Evolutionary conservation across 2,113 vertebrate species (phyloP), one percentile per base, ranked within the genome.

Genomic region (Etia nguti): DNA sequence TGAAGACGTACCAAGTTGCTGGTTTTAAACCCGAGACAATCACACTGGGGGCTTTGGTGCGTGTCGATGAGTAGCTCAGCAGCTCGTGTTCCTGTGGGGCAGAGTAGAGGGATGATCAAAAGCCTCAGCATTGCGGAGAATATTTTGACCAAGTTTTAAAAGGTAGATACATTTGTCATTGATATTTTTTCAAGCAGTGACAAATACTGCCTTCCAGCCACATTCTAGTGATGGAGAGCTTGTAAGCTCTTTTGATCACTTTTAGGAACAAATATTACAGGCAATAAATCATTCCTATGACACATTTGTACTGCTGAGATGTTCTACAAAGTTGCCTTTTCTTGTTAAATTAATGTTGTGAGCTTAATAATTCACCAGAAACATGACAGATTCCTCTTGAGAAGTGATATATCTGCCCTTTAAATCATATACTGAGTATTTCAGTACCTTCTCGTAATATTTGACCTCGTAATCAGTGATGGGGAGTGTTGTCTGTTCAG

Each of bases 381-480:
- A 77, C 46, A 34, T n/a, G 73, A 52, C 73, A 77, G 4, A 52
- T n/a, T 29, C 68, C 22, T 20, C 41, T 48, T 48, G 41, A 75
- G 41, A 75, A 75, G 41, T 48, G 15, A 75, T 29, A 75, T 16
- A 48, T 29, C 22, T 54, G 31, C 46, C 59, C 6, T 24, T 79
- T n/a, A 52, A 81, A 29, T 56, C 29, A 77, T 36, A 52, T 54
- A 20, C 43, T 11, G 46, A 80, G 43, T 26, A 29, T 29, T 62
- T 79, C 31, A 57, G 34, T 93, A 98, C 98, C 98, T 98, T 99
- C 94, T 99, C 97, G 94, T 98, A 98, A 96, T 99, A 99, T 96
- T 99, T 99, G 97, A 99, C 97, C 97, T 99, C 98, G 90, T 99
- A 99, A 96, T 99, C 98, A 92, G 98, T 95, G 96, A 99, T 94